Base-by-base conservation (phyloP, 2,888 invertebrate species). In the Xestoiulus laeticollis region DNA sequence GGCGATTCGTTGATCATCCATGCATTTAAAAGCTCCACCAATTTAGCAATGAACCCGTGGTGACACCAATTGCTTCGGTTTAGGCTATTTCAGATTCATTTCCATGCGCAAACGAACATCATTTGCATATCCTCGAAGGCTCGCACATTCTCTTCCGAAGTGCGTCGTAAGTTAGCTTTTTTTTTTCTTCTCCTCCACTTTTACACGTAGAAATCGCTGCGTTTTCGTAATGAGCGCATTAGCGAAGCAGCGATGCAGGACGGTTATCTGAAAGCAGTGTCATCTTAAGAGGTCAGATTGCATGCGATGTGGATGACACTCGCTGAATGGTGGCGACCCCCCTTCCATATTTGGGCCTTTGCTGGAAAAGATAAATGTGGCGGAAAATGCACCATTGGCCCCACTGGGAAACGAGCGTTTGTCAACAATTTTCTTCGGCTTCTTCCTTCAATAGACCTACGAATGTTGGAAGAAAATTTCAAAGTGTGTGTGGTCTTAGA, bases 351-450 rank as follows among this genome's bases (percentile, higher is more conserved):
- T 84, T 84, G 33, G 30, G 12, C 30, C 32, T n/a, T 12, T 30
- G 3, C 83, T 43, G 85, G 8, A 12, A 38, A 85, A 85, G 85
- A 85, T 85, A 85, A 85, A 85, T 85, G 85, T 44, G 85, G 85
- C 85, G 85, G 85, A 85, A 85, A 85, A 85, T 85, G 85, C 85
- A 43, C 85, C 44, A n/a, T 85, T 85, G 85, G 43, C 85, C 85
- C 85, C 85, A 19, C 44, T 85, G 85, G 85, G 85, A 85, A 26
- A 44, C 48, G 85, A 44, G 4, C 14, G 48, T 85, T 85, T 48
- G 85, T 85, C 85, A 85, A 85, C 85, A 85, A 85, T 44, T 38
- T 85, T 85, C 48, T 12, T n/a, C 2, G 26, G 12, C 38, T 85
- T 44, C 16, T 85, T 44, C n/a, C 6, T 84, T 19, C 84, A 22